phyloP scores from a whole-genome alignment of 2,113 vertebrate species.

The Phoxinus phoxinus region DNA sequence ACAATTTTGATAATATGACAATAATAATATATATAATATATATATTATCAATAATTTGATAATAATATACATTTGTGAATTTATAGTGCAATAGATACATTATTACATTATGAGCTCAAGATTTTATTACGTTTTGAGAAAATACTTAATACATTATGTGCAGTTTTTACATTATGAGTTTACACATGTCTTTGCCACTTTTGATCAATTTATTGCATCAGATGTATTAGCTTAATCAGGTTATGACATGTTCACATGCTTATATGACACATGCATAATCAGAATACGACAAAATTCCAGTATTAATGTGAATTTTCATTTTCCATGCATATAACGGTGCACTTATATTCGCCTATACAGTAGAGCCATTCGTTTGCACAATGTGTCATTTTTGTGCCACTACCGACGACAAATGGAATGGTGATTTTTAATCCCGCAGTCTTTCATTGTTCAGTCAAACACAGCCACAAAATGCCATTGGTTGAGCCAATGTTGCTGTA shows the following conservation, averaged over 20 bases:
- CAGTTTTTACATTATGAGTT: too few species aligned
- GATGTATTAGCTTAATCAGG: background rate
- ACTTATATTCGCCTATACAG: too few species aligned
- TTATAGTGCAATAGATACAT: too few species aligned
- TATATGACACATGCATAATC: background rate
- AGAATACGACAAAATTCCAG: background rate
- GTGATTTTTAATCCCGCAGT: background rate
- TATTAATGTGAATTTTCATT: background rate
- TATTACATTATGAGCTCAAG: too few species aligned
- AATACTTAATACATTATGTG: too few species aligned
- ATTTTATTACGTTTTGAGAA: too few species aligned
- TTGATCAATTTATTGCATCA: too few species aligned
- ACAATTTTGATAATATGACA: too few species aligned
- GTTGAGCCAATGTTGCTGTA: background rate
- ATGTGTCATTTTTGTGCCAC: background rate
- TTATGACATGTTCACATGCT: background rate
- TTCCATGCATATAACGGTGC: background rate
- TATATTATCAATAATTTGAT: too few species aligned
- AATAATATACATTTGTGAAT: too few species aligned
- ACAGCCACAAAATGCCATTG: background rate
- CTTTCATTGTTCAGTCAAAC: background rate
- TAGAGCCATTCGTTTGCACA: background rate
- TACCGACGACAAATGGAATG: background rate
- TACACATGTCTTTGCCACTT: too few species aligned
- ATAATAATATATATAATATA: too few species aligned